Percentiles rank a stretch among this genome's conserved stretches.
These are phyloP conservation scores for Synanthedon formicaeformis DNA, from an alignment of 2,888 invertebrate species.

Conservation along the genomic window DNA sequence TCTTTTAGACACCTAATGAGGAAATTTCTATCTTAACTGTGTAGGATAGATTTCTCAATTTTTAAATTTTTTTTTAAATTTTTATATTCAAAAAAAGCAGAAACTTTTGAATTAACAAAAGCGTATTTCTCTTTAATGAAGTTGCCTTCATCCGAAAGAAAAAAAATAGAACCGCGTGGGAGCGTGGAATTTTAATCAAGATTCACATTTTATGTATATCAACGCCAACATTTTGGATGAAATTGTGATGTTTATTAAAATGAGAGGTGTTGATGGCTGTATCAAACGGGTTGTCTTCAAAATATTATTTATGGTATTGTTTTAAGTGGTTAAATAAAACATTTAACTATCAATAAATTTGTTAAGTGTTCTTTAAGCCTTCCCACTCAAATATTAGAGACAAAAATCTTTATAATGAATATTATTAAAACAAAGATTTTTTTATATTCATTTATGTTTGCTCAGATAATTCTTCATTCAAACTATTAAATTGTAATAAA, in stretches of 20 bases:
- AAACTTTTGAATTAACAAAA: slow-evolving; percentile 2
- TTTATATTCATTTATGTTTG: too few species aligned
- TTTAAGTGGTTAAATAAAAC: slow-evolving; percentile 8
- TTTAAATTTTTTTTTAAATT: background rate
- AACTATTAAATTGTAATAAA: too few species aligned
- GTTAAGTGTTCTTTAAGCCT: background rate
- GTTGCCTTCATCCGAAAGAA: background rate
- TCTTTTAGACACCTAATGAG: too few species aligned
- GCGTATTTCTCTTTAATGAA: slow-evolving; percentile 4
- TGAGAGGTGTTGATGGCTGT: slow-evolving; percentile 15
- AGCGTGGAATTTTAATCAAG: slow-evolving; percentile 5
- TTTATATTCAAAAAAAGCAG: slow-evolving; percentile 7
- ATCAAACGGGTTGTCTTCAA: slow-evolving; percentile 19
- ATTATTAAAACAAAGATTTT: too few species aligned
- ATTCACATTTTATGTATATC: background rate
- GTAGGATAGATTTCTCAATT: background rate
- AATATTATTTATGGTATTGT: slow-evolving; percentile 19
- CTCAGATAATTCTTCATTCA: too few species aligned
- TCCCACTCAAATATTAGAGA: too few species aligned
- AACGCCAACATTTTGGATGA: background rate
- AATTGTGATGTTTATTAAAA: slow-evolving; percentile 1
- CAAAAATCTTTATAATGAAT: too few species aligned
- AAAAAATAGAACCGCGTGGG: slow-evolving; percentile 3
- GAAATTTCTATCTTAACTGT: too few species aligned
- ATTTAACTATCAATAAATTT: background rate